A percentile compares a stretch with the other conserved stretches of the same genome.
Conservation (phyloP, 1,140 invertebrate species). For the Drosophila arawakana region DNA sequence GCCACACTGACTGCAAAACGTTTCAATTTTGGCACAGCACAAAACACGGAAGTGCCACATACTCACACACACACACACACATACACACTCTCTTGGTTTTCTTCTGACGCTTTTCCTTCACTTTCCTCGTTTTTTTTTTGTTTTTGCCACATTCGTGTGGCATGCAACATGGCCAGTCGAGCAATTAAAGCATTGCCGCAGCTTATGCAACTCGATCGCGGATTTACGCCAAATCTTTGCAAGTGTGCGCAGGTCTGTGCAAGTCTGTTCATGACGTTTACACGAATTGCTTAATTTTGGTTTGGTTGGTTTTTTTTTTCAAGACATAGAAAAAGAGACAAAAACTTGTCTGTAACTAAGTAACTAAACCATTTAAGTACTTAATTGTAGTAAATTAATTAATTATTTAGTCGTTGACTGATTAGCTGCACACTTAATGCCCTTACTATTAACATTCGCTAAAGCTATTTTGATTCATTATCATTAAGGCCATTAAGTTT, state of each 20-base stretch:
- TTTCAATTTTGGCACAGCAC: conserved; percentile 58
- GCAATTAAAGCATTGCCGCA: conserved; percentile 50
- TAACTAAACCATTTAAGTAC: conserved; percentile 38
- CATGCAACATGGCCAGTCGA: conserved; percentile 40
- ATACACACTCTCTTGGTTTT: neutral
- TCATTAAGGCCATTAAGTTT: neutral
- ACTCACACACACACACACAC: conserved; percentile 16
- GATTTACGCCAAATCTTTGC: conserved; percentile 28
- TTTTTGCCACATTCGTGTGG: conserved; percentile 32
- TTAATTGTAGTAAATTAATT: conserved; percentile 38
- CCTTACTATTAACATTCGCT: neutral
- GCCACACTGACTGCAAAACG: conserved; percentile 79
- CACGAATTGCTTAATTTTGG: conserved; percentile 2
- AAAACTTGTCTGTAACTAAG: neutral
- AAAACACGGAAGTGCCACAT: conserved; percentile 43
- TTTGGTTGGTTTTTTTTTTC: neutral
- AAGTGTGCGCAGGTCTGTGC: neutral
- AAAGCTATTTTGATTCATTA: conserved; percentile 5
- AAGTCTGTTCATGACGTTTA: conserved; percentile 11
- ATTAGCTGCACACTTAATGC: neutral
- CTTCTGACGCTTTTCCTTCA: too few species aligned
- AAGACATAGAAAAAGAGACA: neutral
- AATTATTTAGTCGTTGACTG: conserved; percentile 18
- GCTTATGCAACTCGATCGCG: conserved; percentile 45
- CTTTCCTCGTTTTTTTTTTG: too few species aligned